Percentiles rank a stretch among this genome's conserved stretches.
Conservation (phyloP, 2,797 vertebrate genomes). For the Acrossocheilus wenchowensis region DNA sequence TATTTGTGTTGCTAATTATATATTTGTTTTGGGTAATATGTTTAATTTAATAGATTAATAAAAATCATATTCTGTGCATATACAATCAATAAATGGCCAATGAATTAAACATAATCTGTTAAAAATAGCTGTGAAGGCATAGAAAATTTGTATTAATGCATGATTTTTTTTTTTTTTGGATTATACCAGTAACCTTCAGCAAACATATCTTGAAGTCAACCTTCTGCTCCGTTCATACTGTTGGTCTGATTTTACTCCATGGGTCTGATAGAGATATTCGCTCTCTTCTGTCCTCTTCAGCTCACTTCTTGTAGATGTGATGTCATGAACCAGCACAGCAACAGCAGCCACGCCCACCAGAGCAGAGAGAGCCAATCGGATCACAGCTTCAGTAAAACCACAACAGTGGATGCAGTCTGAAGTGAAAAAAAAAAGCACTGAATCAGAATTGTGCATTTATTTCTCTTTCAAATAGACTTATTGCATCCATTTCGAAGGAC, state of each 20-base stretch:
- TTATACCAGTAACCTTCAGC: background rate
- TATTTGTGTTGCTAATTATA: background rate
- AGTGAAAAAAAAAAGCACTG: background rate
- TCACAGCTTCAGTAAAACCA: background rate
- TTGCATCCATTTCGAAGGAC: background rate
- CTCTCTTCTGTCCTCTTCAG: background rate
- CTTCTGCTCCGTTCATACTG: background rate
- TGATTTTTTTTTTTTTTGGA: background rate
- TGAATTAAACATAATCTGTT: background rate
- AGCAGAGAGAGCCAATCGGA: background rate
- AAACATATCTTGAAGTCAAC: background rate
- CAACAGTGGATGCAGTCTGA: background rate
- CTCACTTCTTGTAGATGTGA: background rate
- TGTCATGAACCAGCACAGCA: background rate
- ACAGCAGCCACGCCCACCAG: conserved; percentile 1
- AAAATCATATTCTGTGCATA: background rate
- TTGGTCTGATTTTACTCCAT: background rate
- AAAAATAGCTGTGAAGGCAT: background rate
- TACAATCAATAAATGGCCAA: background rate
- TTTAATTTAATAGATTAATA: background rate
- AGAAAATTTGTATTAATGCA: background rate
- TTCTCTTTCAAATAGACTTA: background rate
- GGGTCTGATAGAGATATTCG: background rate
- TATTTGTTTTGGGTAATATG: background rate
- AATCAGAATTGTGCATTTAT: background rate